Conservation (phyloP, 2,888 invertebrate species). For the Coremacera marginata region DNA sequence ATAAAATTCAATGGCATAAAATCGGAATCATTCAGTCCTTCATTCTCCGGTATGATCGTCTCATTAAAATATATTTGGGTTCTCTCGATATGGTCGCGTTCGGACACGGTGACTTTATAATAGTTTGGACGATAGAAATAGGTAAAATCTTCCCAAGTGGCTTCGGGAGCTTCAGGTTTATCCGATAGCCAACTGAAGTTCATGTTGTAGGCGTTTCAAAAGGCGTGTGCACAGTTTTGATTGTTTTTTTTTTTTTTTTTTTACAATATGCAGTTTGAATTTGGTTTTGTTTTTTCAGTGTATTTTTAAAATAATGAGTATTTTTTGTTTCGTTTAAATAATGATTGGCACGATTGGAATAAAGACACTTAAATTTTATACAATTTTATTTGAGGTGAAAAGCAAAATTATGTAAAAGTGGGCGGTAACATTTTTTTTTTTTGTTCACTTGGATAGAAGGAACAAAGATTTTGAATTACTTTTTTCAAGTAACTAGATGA, state of each 20-base stretch:
- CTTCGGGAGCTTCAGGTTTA: constrained; percentile 68
- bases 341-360: constrained; percentile 57
- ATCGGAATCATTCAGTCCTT: constrained; percentile 65
- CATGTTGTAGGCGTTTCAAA: constrained; percentile 54
- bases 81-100: constrained; percentile 69
- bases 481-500: neutral
- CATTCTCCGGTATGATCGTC: constrained; percentile 64
- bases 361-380: constrained; percentile 69
- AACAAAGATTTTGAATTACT: neutral
- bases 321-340: constrained; percentile 42
- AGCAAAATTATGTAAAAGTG: constrained; percentile 50
- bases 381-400: constrained; percentile 51
- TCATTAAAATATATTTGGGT: constrained; percentile 65
- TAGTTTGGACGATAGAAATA: constrained; percentile 67
- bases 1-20: constrained; percentile 68
- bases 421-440: constrained; percentile 28
- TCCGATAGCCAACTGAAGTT: constrained; percentile 67
- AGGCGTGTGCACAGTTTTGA: constrained; percentile 1
- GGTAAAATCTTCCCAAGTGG: constrained; percentile 71
- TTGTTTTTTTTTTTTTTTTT: constrained; percentile 26
- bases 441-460: neutral
- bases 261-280: constrained; percentile 25
- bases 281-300: constrained; percentile 38
- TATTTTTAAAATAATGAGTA: constrained; percentile 33
- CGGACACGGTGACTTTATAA: constrained; percentile 69